Evolutionary conservation across 2,888 invertebrate species (phyloP), one percentile per base, ranked within the genome.

Genomic region (Microctonus brassicae): DNA sequence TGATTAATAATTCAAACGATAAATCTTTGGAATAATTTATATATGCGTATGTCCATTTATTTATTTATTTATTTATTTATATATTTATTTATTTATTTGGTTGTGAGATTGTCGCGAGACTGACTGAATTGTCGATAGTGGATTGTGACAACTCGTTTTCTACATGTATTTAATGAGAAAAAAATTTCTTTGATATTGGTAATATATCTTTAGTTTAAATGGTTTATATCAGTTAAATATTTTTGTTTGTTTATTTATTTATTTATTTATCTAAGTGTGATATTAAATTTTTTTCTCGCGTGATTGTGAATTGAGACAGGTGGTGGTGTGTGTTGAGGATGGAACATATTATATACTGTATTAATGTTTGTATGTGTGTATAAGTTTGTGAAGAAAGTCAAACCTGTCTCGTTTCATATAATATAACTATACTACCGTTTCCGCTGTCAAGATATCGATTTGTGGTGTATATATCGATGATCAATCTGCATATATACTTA

Each of bases 1-100:
- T 63, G 63, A 63, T 63, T 63, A 63, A 63, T 63, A 47, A 63
- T 52, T 63, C 63, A 47, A 29, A 63, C 63, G 63, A 63, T 63
- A 63, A 63, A 63, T 63, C 63, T 63, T 20, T 22, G 9, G 42
- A 39, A 29, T 13, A 57, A 36, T 36, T 3, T 36, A 36, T 36
- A 11, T 36, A 2, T 11, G 3, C 13, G 5, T 36, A 13, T 36
- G 1, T n/a, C n/a, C n/a, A n/a, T n/a, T n/a, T n/a, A n/a, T n/a
- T n/a, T n/a, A n/a, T n/a, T n/a, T n/a, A n/a, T n/a, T n/a, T 42
- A n/a, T 13, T n/a, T 42, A 17, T 11, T 5, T 42, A 42, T 13
- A n/a, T 47, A 47, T 47, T 5, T 47, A 47, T 47, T n/a, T 47
- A 20, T 47, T 5, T 17, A 17, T 47, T 7, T 47, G 24, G 52